Conservation (phyloP, 2,888 invertebrate genomes). For the Sphecodes monilicornis region DNA sequence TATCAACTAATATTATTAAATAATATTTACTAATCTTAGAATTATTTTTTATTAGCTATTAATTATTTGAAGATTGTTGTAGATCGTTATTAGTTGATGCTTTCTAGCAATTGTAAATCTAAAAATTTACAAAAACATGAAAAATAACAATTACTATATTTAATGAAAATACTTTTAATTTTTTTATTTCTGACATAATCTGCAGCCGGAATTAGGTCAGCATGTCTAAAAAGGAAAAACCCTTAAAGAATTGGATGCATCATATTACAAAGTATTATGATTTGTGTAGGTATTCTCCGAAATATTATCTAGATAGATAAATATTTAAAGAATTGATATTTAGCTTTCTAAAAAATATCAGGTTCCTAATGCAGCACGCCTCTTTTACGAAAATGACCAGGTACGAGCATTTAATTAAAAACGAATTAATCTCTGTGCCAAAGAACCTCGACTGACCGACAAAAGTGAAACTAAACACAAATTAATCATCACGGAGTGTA, state of each 20-base stretch:
- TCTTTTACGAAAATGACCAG: not conserved
- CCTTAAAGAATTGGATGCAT: not conserved
- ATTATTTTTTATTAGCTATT: too few species aligned
- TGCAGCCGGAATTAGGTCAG: too few species aligned
- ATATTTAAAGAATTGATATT: not conserved
- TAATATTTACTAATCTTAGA: too few species aligned
- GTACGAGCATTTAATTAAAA: not conserved
- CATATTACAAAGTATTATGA: not conserved
- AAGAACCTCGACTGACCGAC: not conserved
- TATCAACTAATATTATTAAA: not conserved
- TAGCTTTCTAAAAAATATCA: not conserved
- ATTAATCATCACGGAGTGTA: not conserved
- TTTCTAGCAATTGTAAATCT: too few species aligned
- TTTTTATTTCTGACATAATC: not conserved
- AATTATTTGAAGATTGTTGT: too few species aligned
- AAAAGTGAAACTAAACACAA: not conserved
- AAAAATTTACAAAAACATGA: not conserved
- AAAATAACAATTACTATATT: not conserved
- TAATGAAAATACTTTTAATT: not conserved
- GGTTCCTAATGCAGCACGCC: not conserved
- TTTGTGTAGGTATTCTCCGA: not conserved
- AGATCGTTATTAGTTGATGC: too few species aligned
- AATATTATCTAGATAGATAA: not conserved
- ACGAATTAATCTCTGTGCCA: conserved; percentile 4
- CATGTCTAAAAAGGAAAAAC: not conserved